These are phyloP conservation scores for Drosophila putrida DNA, from an alignment of 2,888 invertebrate species.

Conservation along the genomic window DNA sequence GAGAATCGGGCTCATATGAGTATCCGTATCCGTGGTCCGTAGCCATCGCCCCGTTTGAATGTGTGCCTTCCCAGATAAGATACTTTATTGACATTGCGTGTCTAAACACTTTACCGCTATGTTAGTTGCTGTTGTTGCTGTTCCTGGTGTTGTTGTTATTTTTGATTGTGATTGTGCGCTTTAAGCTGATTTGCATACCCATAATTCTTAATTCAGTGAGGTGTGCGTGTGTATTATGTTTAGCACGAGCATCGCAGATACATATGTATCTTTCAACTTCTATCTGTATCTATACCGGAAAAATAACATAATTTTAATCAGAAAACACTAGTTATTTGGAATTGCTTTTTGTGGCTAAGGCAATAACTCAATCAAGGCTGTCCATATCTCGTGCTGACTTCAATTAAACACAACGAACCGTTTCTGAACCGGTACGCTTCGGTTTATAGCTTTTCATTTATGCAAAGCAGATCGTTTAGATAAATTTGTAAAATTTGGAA, in stretches of 20 bases:
- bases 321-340: constrained; percentile 54
- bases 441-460: background rate
- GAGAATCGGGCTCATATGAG: constrained; percentile 38
- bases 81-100: constrained; percentile 81
- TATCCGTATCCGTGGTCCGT: constrained; percentile 53
- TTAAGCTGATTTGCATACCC: constrained; percentile 78
- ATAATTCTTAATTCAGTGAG: constrained; percentile 73
- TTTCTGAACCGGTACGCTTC: background rate
- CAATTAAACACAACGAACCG: background rate
- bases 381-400: background rate
- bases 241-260: constrained; percentile 48
- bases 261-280: constrained; percentile 32
- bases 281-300: constrained; percentile 25
- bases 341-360: constrained; percentile 24
- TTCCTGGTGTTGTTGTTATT: constrained; percentile 56
- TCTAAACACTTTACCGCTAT: constrained; percentile 81
- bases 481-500: too few relatives aligned
- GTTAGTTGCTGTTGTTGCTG: constrained; percentile 46
- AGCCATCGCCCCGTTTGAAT: constrained; percentile 63
- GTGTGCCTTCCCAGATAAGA: constrained; percentile 69
- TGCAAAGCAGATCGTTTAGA: background rate
- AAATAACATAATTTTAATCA: constrained; percentile 66
- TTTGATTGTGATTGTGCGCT: constrained; percentile 81
- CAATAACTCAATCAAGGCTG: constrained; percentile 21
- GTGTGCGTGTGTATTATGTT: constrained; percentile 56